A percentile compares a stretch with the other conserved stretches of the same genome.
Evolutionary conservation across 2,797 vertebrate species (phyloP).

Genomic region (Cephalopachus bancanus): DNA sequence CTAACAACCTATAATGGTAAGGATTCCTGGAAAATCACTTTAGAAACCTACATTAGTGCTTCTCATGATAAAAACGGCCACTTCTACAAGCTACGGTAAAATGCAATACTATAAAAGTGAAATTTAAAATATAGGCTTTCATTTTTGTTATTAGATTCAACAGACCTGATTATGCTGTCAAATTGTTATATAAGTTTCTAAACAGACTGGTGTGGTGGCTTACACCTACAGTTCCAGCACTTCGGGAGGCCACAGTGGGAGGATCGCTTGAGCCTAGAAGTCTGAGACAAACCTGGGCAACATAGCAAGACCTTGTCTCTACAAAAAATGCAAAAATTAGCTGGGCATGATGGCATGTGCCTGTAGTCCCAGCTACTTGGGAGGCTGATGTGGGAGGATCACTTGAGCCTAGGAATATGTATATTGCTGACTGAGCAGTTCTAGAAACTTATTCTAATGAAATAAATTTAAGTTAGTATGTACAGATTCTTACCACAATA

Average conservation of each 20-base stretch:
- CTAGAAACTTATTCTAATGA: slow-evolving; percentile 50
- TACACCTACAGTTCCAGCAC: no score
- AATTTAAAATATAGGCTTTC: slow-evolving; percentile 33
- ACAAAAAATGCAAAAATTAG: no score
- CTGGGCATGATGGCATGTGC: no score
- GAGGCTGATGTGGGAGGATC: no score
- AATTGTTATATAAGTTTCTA: neutral
- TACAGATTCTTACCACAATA: neutral
- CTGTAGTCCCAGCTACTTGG: no score
- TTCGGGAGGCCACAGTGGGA: no score
- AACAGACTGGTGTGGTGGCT: neutral
- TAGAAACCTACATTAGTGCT: neutral
- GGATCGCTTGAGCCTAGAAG: no score
- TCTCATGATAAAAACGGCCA: neutral
- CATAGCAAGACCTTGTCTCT: no score
- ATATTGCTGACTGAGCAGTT: slow-evolving; percentile 23
- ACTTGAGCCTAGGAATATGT: neutral
- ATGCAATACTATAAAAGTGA: slow-evolving; percentile 22
- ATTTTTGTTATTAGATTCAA: slow-evolving; percentile 38
- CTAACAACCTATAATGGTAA: neutral
- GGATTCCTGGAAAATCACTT: neutral
- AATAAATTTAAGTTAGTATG: slow-evolving; percentile 28
- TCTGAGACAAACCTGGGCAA: no score
- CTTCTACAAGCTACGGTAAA: slow-evolving; percentile 18
- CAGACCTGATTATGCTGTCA: neutral